Percentiles rank a stretch among this genome's conserved stretches.
Conservation (phyloP, 2,113 vertebrate species). For the Peromyscus maniculatus region DNA sequence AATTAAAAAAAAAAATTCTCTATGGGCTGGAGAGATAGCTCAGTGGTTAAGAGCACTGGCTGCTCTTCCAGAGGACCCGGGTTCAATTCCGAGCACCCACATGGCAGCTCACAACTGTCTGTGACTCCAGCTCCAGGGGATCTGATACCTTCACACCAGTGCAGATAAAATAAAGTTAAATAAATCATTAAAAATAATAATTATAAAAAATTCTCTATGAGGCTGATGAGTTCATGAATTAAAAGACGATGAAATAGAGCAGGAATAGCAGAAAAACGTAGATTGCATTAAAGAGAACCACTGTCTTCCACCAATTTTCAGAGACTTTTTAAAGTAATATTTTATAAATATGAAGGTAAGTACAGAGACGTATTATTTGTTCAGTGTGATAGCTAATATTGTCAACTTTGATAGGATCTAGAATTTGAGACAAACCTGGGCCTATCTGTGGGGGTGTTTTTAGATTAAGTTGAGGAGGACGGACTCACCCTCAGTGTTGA, state of each 20-base stretch:
- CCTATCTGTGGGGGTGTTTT: neutral
- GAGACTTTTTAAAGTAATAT: constrained; percentile 24
- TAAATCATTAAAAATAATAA: neutral
- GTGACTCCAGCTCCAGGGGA: too few relatives aligned
- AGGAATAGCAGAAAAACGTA: constrained; percentile 3
- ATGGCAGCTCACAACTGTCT: too few relatives aligned
- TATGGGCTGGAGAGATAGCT: neutral
- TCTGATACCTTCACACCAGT: too few relatives aligned
- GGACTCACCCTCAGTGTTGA: neutral
- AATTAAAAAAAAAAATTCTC: neutral
- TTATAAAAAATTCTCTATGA: neutral
- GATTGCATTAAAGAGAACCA: neutral
- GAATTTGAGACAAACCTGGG: neutral
- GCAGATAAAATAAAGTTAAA: too few relatives aligned
- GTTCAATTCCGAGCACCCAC: too few relatives aligned
- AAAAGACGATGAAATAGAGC: neutral
- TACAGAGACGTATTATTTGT: neutral
- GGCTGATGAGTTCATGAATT: constrained; percentile 8
- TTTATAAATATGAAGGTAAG: constrained; percentile 36
- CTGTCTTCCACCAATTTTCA: neutral
- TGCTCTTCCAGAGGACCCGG: too few relatives aligned
- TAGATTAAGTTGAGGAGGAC: neutral
- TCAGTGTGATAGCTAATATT: neutral
- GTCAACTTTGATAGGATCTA: neutral
- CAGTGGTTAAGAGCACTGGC: neutral